Conservation (phyloP, 2,113 vertebrate species). For the Onychostruthus taczanowskii region DNA sequence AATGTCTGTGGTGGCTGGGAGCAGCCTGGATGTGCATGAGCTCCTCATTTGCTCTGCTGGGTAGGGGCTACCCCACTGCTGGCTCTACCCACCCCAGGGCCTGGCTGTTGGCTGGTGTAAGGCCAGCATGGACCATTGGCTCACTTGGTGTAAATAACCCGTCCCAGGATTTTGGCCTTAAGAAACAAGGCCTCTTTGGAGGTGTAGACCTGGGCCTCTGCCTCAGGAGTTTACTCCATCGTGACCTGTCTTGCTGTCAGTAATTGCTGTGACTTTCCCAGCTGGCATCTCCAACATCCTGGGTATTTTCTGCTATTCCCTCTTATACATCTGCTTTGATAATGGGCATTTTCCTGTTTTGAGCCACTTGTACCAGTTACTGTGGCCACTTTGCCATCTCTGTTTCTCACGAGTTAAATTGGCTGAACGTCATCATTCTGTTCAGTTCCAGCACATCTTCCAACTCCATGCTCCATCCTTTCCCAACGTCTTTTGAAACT, state of each 20-base stretch:
- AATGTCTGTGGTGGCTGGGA: background rate
- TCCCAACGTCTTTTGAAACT: background rate
- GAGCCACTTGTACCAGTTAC: background rate
- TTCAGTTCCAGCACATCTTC: background rate
- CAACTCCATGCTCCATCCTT: background rate
- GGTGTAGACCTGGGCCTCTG: background rate
- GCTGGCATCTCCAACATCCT: background rate
- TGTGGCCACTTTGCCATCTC: background rate
- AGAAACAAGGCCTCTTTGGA: background rate
- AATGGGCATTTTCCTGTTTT: background rate
- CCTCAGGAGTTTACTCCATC: background rate
- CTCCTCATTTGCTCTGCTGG: background rate
- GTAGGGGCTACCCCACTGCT: fast-evolving
- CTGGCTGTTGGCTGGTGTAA: background rate
- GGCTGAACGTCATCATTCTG: background rate
- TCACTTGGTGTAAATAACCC: background rate
- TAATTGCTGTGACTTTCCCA: background rate
- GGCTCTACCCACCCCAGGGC: fast-evolving
- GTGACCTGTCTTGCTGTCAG: fast-evolving
- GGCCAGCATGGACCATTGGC: fast-evolving
- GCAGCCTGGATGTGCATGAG: background rate
- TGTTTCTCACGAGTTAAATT: background rate
- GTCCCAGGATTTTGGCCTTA: background rate
- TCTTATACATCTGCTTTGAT: background rate
- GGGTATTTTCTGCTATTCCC: background rate